A percentile compares a stretch with the other conserved stretches of the same genome.
These are phyloP conservation scores for Sesamia nonagrioides DNA, from an alignment of 1,140 invertebrate species.

Conservation along the genomic window DNA sequence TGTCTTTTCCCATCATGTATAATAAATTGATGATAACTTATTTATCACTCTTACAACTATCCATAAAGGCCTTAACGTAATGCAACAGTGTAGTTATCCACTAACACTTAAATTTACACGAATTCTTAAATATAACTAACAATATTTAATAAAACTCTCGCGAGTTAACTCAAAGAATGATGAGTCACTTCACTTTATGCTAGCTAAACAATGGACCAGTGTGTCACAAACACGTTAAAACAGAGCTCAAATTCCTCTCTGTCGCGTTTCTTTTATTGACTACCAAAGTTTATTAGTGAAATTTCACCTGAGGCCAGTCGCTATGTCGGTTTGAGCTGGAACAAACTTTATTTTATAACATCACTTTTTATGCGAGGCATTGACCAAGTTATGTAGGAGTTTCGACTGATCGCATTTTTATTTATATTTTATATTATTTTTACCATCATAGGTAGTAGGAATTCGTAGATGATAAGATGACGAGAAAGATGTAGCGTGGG, in stretches of 20 bases:
- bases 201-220: slow-evolving; percentile 40
- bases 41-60: no score
- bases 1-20: no score
- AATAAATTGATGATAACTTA: no score
- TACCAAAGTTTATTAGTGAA: slow-evolving; percentile 74
- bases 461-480: no score
- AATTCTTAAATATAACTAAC: no score
- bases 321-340: not conserved
- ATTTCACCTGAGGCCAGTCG: slow-evolving; percentile 62
- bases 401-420: not conserved
- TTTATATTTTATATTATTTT: not conserved
- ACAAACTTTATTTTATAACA: slow-evolving; percentile 26
- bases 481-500: no score
- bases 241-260: slow-evolving; percentile 68
- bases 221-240: slow-evolving; percentile 59
- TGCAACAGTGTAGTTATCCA: no score
- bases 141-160: no score
- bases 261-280: slow-evolving; percentile 77
- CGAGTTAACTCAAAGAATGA: no score
- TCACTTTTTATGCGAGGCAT: slow-evolving; percentile 18
- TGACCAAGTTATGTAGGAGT: not conserved
- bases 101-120: no score
- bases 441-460: not conserved
- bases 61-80: no score
- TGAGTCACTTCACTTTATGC: slow-evolving; percentile 3